phyloP scores from a whole-genome alignment of 2,797 vertebrate genomes.

The Dryobates pubescens region DNA sequence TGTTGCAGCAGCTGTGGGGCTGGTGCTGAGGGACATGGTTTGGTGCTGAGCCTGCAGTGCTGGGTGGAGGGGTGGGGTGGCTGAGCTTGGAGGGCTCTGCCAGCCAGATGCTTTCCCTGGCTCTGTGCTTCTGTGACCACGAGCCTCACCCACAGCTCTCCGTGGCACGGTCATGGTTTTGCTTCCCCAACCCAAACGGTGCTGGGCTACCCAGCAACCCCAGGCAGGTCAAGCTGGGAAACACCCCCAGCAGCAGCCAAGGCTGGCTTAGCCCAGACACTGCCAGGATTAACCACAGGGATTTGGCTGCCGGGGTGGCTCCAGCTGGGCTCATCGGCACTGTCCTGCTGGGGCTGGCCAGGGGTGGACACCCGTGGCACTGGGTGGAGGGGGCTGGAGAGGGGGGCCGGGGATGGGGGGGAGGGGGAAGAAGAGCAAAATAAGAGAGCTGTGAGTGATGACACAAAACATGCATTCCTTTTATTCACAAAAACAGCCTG shows the following conservation, averaged over 20 bases:
- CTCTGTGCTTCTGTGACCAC: neutral
- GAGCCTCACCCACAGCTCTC: fast-evolving
- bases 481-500: constrained; percentile 99
- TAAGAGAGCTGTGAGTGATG: constrained; percentile 76
- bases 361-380: no score
- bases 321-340: neutral
- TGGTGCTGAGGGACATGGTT: no score
- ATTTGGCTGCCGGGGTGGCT: neutral
- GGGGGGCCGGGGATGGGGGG: no score
- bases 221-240: neutral
- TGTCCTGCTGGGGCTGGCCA: no score
- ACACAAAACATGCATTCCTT: constrained; percentile 99
- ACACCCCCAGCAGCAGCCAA: neutral
- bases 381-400: no score
- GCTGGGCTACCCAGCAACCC: neutral
- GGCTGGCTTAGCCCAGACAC: neutral
- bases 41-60: no score
- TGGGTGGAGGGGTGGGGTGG: no score
- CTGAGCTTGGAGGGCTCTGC: no score
- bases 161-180: fast-evolving
- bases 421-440: constrained; percentile 59
- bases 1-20: no score
- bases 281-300: fast-evolving
- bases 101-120: no score
- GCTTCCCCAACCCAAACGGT: neutral